These are phyloP conservation scores for Labroides dimidiatus DNA, from an alignment of 2,797 vertebrate species.

Conservation along the genomic window DNA sequence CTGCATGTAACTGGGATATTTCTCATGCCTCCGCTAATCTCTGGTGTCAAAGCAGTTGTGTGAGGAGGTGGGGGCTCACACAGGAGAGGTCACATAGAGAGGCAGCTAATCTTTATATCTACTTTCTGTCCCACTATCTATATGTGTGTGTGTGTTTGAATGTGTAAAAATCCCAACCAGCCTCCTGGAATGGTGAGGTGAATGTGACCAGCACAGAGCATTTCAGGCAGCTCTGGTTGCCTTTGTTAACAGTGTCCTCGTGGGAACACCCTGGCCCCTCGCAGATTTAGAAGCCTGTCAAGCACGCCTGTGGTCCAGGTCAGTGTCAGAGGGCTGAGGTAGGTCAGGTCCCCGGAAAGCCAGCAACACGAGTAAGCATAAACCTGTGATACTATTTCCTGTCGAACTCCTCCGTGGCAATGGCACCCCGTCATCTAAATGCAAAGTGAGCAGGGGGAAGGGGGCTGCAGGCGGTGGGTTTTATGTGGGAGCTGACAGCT, in stretches of 20 bases:
- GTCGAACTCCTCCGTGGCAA: constrained; percentile 11
- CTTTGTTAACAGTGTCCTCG: constrained; percentile 59
- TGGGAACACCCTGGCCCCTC: constrained; percentile 52
- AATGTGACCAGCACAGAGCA: constrained; percentile 19
- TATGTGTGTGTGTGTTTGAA: constrained; percentile 12
- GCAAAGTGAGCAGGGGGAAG: constrained; percentile 47
- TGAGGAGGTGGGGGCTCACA: constrained; percentile 10
- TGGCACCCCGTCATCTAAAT: constrained; percentile 55
- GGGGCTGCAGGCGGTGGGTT: constrained; percentile 45
- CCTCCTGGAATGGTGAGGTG: constrained; percentile 41
- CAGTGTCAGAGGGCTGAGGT: constrained; percentile 38
- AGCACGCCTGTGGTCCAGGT: constrained; percentile 47
- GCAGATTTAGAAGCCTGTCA: constrained; percentile 51
- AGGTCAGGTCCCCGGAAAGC: constrained; percentile 45
- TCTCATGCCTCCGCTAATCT: constrained; percentile 11
- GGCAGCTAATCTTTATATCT: constrained; percentile 29
- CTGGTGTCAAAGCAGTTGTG: constrained; percentile 5
- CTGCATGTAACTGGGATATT: not conserved
- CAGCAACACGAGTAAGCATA: constrained; percentile 52
- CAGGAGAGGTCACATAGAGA: constrained; percentile 19
- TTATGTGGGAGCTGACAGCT: constrained; percentile 60
- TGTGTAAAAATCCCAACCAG: constrained; percentile 21
- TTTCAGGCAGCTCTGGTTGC: constrained; percentile 39
- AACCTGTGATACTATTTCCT: constrained; percentile 30
- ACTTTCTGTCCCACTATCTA: constrained; percentile 19